Percentiles rank a stretch among this genome's conserved stretches.
Conservation (phyloP, 2,113 vertebrate species). For the Petroica traversi region DNA sequence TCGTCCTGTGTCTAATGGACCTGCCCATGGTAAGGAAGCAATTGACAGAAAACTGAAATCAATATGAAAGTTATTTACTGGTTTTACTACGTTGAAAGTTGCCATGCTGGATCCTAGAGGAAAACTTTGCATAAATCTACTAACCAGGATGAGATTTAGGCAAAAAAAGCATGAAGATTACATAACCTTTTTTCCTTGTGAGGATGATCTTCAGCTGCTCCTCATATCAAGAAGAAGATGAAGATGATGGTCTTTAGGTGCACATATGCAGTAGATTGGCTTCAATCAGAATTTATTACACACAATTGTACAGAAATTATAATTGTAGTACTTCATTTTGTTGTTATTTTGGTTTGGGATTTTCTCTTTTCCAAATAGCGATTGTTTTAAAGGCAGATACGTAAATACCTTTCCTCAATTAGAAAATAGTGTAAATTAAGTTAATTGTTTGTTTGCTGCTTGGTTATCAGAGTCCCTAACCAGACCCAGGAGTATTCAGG, state of each 20-base stretch:
- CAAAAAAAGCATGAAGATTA: not conserved
- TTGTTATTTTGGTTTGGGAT: not conserved
- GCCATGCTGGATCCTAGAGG: not conserved
- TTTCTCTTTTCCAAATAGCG: not conserved
- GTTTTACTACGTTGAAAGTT: not conserved
- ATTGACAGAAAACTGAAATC: not conserved
- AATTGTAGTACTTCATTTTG: not conserved
- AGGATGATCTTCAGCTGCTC: not conserved
- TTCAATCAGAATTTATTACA: not conserved
- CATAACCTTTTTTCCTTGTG: not conserved
- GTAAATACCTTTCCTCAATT: not conserved
- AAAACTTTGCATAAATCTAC: not conserved
- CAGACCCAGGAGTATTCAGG: not conserved
- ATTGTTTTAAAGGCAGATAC: not conserved
- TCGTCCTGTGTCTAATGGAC: not conserved
- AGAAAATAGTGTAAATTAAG: not conserved
- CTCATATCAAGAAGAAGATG: not conserved
- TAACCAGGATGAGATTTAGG: not conserved
- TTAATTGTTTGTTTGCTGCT: not conserved
- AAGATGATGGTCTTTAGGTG: not conserved
- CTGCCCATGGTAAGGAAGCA: not conserved
- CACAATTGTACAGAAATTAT: not conserved
- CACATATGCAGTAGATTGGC: not conserved
- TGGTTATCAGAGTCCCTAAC: not conserved
- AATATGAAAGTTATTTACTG: not conserved